A percentile compares a stretch with the other conserved stretches of the same genome.
Conservation (phyloP, 2,113 vertebrate genomes). For the Calidris pugnax region DNA sequence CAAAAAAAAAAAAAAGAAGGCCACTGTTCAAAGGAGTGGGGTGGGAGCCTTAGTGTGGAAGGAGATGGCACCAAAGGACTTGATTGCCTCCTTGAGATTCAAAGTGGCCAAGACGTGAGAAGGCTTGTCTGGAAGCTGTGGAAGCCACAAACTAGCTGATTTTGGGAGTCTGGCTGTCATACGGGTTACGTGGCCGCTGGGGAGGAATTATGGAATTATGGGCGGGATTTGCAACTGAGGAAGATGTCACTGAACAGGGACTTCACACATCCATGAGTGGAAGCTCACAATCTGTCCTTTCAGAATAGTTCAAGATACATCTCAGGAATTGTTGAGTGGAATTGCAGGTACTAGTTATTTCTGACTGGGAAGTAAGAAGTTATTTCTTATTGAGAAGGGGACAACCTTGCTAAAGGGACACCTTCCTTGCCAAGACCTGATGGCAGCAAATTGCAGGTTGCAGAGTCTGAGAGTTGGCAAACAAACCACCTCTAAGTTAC, state of each 20-base stretch:
- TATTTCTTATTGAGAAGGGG: background rate
- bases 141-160: background rate
- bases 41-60: background rate
- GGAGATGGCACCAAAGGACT: background rate
- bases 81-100: background rate
- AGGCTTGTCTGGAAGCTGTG: background rate
- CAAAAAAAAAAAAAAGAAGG: background rate
- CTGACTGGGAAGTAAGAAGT: background rate
- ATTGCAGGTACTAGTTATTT: background rate
- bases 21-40: background rate
- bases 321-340: background rate
- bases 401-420: background rate
- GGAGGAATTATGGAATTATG: background rate
- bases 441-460: background rate
- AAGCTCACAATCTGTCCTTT: background rate
- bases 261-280: background rate
- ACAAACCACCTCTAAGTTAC: background rate
- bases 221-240: background rate
- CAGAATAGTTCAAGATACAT: background rate
- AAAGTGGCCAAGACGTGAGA: background rate
- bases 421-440: background rate
- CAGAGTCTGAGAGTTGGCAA: background rate
- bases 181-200: background rate
- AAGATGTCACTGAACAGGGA: background rate
- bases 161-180: background rate